Evolutionary conservation across 2,888 invertebrate species (phyloP).

Genomic region (Lordiphosa fenestrarum): DNA sequence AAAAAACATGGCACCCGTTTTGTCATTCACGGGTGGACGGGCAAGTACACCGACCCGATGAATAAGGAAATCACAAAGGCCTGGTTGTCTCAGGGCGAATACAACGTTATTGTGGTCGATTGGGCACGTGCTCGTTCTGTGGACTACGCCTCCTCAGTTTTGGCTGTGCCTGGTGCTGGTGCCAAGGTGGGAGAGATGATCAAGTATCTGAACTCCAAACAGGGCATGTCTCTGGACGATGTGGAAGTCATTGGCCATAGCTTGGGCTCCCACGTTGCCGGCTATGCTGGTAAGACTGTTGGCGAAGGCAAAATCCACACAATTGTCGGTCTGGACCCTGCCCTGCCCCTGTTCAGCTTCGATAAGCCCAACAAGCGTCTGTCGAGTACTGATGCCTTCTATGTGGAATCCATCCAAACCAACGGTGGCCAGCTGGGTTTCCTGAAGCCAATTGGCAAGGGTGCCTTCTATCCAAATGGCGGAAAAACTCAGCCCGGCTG

Average conservation of each 20-base stretch:
- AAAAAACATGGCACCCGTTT: constrained; percentile 53
- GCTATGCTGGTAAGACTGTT: constrained; percentile 83
- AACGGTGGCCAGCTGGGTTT: constrained; percentile 76
- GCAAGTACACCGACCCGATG: constrained; percentile 80
- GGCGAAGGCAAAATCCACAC: constrained; percentile 82
- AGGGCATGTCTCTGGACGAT: constrained; percentile 81
- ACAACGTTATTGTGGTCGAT: constrained; percentile 84
- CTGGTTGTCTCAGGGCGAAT: constrained; percentile 82
- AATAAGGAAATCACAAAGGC: constrained; percentile 77
- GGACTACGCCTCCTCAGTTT: constrained; percentile 82
- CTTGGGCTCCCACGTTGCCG: constrained; percentile 83
- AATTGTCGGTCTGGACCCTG: constrained; percentile 81
- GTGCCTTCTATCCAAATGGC: constrained; percentile 82
- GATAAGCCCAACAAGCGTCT: constrained; percentile 63
- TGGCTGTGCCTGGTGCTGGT: constrained; percentile 73
- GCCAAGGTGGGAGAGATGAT: constrained; percentile 67
- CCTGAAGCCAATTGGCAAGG: constrained; percentile 78
- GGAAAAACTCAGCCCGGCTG: constrained; percentile 82
- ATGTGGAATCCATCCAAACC: constrained; percentile 78
- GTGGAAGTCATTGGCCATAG: constrained; percentile 83
- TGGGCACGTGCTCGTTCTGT: constrained; percentile 83
- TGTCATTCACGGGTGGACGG: constrained; percentile 83
- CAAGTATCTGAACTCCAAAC: constrained; percentile 80
- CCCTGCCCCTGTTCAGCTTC: constrained; percentile 69
- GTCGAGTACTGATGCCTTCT: constrained; percentile 66